Base-by-base conservation (phyloP, 1,140 invertebrate species). In the Copidosoma floridanum region DNA sequence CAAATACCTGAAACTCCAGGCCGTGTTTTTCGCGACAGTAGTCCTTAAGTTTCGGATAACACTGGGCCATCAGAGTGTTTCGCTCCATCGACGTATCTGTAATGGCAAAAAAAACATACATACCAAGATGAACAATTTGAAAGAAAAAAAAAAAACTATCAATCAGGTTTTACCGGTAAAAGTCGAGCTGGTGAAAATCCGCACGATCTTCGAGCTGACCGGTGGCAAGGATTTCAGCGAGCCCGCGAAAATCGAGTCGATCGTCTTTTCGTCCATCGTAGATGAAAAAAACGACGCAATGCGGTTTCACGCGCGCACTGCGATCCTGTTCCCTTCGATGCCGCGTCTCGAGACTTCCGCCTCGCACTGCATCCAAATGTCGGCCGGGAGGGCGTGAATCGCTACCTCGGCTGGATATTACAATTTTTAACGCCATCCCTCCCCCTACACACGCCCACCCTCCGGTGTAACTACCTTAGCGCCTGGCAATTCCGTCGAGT, bases 1-100 rank as follows among this genome's bases (percentile, higher is more conserved):
- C n/a, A n/a, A n/a, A n/a, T 78, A 95, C 95, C 86, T 99, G 97
- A 85, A 99, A 99, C 75, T 99, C 97, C n/a, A 98, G 81, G 0
- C 97, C 96, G 69, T 98, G 95, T 72, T 95, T 96, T 76, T 98
- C 95, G 61, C 96, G 79, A 72, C 97, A 98, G 77, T 95, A 98
- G 72, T 98, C 95, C 74, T 99, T 99, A 41, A 99, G 85, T 74
- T 90, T 90, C 0, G 97, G 96, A 79, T 99, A 99, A 58, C 96
- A 97, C 77, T 98, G 94, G 32, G 97, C 95, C 96, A 99, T 99
- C 14, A 99, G 72, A 0, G 95, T 97, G 80, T 99, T 99, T 68
- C 97, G 84, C 77, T 99, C 97, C 86, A 98, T 90, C 2, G 94
- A 94, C 5, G 96, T 99, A 76, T 99, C 97, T 97, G 71, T 5